Evolutionary conservation across 2,888 invertebrate species (phyloP).

Genomic region (Theodoxus fluviatilis): DNA sequence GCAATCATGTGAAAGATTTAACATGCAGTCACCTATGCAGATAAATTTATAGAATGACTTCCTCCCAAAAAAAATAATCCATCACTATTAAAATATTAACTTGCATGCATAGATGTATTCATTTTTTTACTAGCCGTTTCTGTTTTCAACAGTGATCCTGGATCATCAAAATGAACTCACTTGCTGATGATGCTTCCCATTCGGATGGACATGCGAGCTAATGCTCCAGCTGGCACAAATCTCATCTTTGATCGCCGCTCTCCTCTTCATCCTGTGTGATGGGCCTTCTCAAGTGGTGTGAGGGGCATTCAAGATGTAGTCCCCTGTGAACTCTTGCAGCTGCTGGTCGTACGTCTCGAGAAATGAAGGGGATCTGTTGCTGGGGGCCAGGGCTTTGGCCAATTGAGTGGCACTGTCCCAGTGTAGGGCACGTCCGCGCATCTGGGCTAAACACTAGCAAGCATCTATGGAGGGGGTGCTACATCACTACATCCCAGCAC

Average conservation of each 20-base stretch:
- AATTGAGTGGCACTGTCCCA: constrained; percentile 92
- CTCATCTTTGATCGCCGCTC: constrained; percentile 70
- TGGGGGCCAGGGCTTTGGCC: constrained; percentile 83
- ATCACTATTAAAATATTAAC: no score
- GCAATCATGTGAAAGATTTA: no score
- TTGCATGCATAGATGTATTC: no score
- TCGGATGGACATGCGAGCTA: constrained; percentile 85
- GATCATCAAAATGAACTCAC: constrained; percentile 48
- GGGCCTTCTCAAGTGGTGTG: constrained; percentile 83
- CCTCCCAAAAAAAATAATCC: no score
- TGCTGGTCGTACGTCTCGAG: constrained; percentile 91
- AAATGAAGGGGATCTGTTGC: constrained; percentile 85
- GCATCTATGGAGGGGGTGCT: no score
- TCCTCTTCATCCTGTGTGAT: constrained; percentile 70
- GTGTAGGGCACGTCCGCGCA: constrained; percentile 88
- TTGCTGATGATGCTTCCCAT: constrained; percentile 88
- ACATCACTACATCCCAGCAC: no score
- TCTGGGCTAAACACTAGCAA: constrained; percentile 71
- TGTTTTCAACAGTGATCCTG: no score
- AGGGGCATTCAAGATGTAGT: constrained; percentile 77
- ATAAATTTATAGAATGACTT: no score
- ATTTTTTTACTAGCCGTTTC: no score
- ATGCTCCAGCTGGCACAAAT: constrained; percentile 89
- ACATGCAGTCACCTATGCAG: no score
- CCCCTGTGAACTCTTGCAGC: constrained; percentile 91